Evolutionary conservation across 2,888 invertebrate species (phyloP).

Genomic region (Melipona beecheii): DNA sequence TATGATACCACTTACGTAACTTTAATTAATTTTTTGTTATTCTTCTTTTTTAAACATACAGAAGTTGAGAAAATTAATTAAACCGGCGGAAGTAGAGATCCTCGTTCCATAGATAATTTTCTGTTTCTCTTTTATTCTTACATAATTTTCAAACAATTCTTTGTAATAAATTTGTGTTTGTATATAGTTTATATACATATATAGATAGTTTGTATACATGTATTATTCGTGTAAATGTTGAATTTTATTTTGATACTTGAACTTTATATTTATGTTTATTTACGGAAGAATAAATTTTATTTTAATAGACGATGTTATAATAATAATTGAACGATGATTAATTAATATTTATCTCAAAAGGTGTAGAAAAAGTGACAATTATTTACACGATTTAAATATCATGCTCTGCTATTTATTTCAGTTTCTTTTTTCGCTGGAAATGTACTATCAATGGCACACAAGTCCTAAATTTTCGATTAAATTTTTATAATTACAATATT

Average conservation of each 20-base stretch:
- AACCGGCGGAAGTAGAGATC: not conserved
- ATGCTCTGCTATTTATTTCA: not conserved
- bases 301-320: not conserved
- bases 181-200: too few species aligned
- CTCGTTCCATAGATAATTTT: not conserved
- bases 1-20: not conserved
- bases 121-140: not conserved
- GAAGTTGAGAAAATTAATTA: conserved; percentile 9
- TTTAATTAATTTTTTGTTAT: not conserved
- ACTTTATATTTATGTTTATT: not conserved
- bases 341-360: conserved; percentile 10
- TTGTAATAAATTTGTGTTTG: too few species aligned
- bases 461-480: not conserved
- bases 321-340: not conserved
- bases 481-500: too few species aligned
- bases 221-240: not conserved
- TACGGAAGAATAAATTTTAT: not conserved
- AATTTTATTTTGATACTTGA: not conserved
- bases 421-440: not conserved
- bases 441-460: not conserved
- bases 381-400: not conserved
- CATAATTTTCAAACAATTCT: not conserved
- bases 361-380: conserved; percentile 1
- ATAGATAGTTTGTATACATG: too few species aligned
- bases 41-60: not conserved